A percentile compares a stretch with the other conserved stretches of the same genome.
Evolutionary conservation across 2,113 vertebrate species (phyloP).

Genomic region (Origma solitaria): DNA sequence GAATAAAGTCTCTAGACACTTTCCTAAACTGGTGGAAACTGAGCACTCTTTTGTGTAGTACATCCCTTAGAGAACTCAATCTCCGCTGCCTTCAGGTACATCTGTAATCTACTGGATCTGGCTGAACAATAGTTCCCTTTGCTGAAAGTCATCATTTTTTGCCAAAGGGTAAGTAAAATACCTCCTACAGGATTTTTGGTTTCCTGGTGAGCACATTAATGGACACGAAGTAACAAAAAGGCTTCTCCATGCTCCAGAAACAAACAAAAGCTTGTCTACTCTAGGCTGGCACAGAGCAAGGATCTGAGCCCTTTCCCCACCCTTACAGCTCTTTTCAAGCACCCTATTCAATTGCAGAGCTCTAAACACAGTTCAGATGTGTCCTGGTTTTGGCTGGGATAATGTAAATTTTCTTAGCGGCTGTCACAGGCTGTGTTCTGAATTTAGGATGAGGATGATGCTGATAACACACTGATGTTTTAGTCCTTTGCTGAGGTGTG

Average conservation of each 20-base stretch:
- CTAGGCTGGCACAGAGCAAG: background rate
- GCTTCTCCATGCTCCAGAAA: background rate
- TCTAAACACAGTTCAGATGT: background rate
- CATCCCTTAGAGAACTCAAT: background rate
- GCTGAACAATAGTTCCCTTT: background rate
- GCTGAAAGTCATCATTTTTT: background rate
- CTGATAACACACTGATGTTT: fast-evolving
- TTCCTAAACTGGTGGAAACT: background rate
- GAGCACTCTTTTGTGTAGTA: background rate
- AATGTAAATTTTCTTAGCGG: background rate
- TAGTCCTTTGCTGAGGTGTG: background rate
- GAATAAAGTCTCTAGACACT: background rate
- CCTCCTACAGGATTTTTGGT: background rate
- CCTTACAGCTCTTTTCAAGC: background rate
- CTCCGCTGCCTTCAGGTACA: background rate
- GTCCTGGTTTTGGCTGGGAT: background rate
- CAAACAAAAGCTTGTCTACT: background rate
- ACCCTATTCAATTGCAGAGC: background rate
- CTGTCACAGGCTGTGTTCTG: background rate
- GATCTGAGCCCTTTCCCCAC: background rate
- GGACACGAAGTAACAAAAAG: background rate
- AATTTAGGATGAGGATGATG: background rate
- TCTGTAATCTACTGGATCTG: background rate
- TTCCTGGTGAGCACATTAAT: background rate
- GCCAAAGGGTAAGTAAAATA: background rate